Conservation (phyloP, 1,140 invertebrate genomes). For the Chionoecetes opilio region DNA sequence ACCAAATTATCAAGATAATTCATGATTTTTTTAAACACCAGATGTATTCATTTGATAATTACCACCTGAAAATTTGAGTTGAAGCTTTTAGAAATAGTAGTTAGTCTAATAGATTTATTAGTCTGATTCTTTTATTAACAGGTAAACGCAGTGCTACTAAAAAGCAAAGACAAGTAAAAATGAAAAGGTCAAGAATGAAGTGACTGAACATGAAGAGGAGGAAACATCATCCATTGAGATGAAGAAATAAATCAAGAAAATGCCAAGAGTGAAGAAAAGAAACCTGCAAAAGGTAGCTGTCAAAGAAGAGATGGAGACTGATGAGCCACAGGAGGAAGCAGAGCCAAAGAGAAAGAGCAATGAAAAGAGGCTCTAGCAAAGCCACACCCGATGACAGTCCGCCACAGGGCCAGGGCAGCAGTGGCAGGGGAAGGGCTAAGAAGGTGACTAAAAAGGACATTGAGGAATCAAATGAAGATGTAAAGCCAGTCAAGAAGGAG, state of each 20-base stretch:
- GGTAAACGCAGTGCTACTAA: background rate
- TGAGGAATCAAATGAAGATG: background rate
- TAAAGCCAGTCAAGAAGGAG: background rate
- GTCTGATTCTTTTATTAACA: no score
- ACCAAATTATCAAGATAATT: no score
- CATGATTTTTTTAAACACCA: no score
- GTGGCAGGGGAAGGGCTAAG: no score
- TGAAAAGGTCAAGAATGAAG: background rate
- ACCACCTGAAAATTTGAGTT: no score
- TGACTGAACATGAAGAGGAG: background rate
- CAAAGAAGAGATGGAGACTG: background rate
- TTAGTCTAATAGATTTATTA: no score
- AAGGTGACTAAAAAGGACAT: background rate
- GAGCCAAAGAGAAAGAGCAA: background rate
- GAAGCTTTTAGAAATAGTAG: no score
- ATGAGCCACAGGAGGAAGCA: background rate
- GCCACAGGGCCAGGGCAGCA: no score
- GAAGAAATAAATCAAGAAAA: background rate
- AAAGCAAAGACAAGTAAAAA: background rate
- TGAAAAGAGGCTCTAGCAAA: background rate
- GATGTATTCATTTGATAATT: no score
- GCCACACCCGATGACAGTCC: no score
- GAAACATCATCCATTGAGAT: background rate
- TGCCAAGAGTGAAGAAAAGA: background rate
- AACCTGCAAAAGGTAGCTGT: background rate